Evolutionary conservation across 2,797 vertebrate species (phyloP).

Genomic region (Pipistrellus nathusii): DNA sequence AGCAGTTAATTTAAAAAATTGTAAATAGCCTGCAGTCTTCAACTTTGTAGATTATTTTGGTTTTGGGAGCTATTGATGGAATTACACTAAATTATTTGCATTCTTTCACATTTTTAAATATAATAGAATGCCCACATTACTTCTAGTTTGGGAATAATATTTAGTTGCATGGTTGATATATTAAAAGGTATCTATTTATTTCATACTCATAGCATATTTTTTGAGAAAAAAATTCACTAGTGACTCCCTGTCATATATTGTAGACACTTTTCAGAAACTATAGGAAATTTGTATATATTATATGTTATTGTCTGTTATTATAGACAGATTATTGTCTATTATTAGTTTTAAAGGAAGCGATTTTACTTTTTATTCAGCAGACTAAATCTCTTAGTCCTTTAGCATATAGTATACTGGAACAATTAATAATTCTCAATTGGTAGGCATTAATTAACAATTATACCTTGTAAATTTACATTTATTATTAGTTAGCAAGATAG

Average conservation of each 20-base stretch:
- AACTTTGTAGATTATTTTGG: background rate
- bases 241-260: background rate
- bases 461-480: background rate
- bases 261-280: background rate
- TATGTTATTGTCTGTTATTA: background rate
- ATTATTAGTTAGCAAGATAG: background rate
- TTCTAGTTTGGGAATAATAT: background rate
- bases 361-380: constrained; percentile 22
- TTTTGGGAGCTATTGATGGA: background rate
- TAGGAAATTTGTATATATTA: background rate
- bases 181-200: background rate
- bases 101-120: background rate
- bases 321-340: background rate
- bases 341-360: constrained; percentile 12
- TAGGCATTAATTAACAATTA: background rate
- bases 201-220: background rate
- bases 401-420: background rate
- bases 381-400: background rate
- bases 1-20: background rate
- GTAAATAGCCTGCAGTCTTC: background rate
- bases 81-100: background rate
- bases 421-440: background rate
- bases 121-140: background rate
- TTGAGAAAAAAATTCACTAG: background rate
- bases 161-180: background rate